Base-by-base conservation (phyloP, 2,797 vertebrate genomes). In the Poeciliopsis turneri region DNA sequence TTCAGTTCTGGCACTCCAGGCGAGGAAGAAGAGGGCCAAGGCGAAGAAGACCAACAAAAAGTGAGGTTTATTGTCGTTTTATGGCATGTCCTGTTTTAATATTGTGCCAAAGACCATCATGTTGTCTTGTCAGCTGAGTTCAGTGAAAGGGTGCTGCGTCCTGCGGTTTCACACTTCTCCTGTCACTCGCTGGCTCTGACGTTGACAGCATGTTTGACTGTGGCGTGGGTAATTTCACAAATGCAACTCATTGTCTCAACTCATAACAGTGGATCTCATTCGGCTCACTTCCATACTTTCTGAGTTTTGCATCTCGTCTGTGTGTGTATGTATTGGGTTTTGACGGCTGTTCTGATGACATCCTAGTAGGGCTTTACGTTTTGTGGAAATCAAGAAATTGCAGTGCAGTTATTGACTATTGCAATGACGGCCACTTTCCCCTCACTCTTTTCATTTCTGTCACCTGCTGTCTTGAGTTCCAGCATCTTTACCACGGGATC, bases 1-100 rank as follows among this genome's bases (percentile, higher is more conserved):
- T 79, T 76, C 93, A 97, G 96, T 96, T 91, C 88, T 96, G 78
- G 96, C 96, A 86, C 94, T 96, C 75, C 96, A 96, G 92, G 96
- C 96, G 75, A 95, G 96, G 88, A 96, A 96, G 92, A 96, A 96
- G 86, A 92, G 95, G 82, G 93, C 78, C 25, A 96, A 96, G 90
- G 94, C 92, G 30, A 96, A 96, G 90, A 96, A 96, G 89, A 89
- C 94, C 79, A 94, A 55, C 89, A 96, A 96, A 88, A 96, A 96
- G 96, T 96, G 85, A 96, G 95, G 93, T 20, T 55, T 23, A 30
- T 0, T 2, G 36, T 2, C 41, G 36, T 25, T 55, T 75, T 13
- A 39, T 16, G 1, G 10, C 20, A 15, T 18, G 0, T 25, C 4
- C 2, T 74, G 2, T 69, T 49, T 23, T 11, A 23, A 18, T 51